phyloP scores from a whole-genome alignment of 2,797 vertebrate species.

The Poecilia gillii region DNA sequence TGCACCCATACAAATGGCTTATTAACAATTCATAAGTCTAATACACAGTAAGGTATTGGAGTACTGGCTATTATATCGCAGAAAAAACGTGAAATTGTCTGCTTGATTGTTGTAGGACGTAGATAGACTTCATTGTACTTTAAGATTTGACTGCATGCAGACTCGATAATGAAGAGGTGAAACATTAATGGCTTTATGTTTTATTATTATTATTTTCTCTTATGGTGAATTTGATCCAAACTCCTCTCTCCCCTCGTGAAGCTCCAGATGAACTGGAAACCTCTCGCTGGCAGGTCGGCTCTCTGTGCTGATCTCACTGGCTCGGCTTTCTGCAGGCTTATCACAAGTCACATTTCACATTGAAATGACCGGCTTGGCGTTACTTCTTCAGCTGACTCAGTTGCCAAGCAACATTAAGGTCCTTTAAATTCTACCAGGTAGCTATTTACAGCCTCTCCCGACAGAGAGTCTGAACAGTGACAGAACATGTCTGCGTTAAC shows the following conservation, averaged over 20 bases:
- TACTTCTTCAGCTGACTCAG: slow-evolving; percentile 37
- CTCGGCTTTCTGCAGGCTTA: slow-evolving; percentile 38
- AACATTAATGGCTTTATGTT: slow-evolving; percentile 35
- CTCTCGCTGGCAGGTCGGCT: slow-evolving; percentile 17
- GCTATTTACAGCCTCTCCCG: slow-evolving; percentile 62
- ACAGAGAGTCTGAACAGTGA: slow-evolving; percentile 17
- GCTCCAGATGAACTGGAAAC: slow-evolving; percentile 7
- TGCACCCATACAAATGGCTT: slow-evolving; percentile 62
- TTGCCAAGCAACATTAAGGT: slow-evolving; percentile 68
- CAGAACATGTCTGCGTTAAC: background rate
- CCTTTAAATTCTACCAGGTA: slow-evolving; percentile 58
- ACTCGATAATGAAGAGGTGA: background rate
- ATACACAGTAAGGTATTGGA: slow-evolving; percentile 1
- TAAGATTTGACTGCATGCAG: slow-evolving; percentile 34
- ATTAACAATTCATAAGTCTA: slow-evolving; percentile 26
- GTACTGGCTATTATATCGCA: slow-evolving; percentile 13
- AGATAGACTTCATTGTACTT: slow-evolving; percentile 10
- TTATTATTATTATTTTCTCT: background rate
- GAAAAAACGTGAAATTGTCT: slow-evolving; percentile 35
- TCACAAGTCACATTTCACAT: slow-evolving; percentile 48
- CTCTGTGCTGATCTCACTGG: slow-evolving; percentile 16
- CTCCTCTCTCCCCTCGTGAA: slow-evolving; percentile 23
- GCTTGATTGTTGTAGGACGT: slow-evolving; percentile 22
- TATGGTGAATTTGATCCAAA: slow-evolving; percentile 42
- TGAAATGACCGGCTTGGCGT: slow-evolving; percentile 45